Evolutionary conservation across 2,113 vertebrate genomes (phyloP), one percentile per base, ranked within the genome.

Genomic region (Cebus imitator): DNA sequence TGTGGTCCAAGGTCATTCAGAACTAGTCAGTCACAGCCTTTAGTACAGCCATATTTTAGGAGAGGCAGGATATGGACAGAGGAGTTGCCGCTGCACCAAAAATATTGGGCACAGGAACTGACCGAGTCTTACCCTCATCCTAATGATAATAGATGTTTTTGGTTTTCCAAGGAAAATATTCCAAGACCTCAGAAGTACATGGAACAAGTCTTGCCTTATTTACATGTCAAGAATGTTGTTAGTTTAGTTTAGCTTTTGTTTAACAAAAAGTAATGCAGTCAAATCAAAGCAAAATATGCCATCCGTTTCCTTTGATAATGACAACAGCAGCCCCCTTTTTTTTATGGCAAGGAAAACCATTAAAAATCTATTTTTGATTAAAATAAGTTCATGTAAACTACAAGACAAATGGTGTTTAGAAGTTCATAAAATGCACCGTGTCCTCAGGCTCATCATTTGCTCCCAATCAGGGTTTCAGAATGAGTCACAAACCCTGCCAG

Each of bases 321-420:
- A 16, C 35, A 88, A 87, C 5, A 73, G 50, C 25, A 86, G 27
- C 8, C 32, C 14, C 37, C 37, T 40, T 40, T 16, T 68, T 92
- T 30, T 87, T n/a, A 43, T 86, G 66, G 84, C 37, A 30, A 68
- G 40, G 20, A 95, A 97, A 91, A 88, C 57, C 1, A 0, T 86
- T 91, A 96, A 90, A 96, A 98, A 95, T 75, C 76, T 40, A 96
- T 97, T 97, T 97, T 92, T 95, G 85, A 82, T 97, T 95, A 85
- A 95, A 95, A 90, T 90, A 68, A 76, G 83, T 82, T 61, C 81
- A 95, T 90, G 78, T 35, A 66, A 66, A 87, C 50, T 21, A 48
- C 57, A 91, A 96, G 97, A 96, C 80, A 97, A 97, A 92, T 55
- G 95, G 52, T 70, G 87, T 76, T 97, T 96, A 94, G 35, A 87